Evolutionary conservation across 2,113 vertebrate genomes (phyloP), one percentile per base, ranked within the genome.

Genomic region (Etheostoma spectabile): DNA sequence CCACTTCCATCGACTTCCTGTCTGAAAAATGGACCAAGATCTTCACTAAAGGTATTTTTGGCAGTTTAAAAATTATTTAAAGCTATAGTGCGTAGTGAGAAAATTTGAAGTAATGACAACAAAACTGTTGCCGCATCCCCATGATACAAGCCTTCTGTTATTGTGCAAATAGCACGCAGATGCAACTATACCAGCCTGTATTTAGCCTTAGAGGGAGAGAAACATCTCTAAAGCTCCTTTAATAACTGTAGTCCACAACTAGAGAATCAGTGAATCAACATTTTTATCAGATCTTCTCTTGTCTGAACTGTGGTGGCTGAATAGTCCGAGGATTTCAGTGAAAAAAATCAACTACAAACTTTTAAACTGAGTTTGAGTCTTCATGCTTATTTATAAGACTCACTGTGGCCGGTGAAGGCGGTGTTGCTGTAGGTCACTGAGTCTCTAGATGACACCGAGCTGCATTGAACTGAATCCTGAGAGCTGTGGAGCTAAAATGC

Each of bases 341-440:
- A 61, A 33, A 19, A n/a, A 22, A 24, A 22, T 27, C 12, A 15
- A 61, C 8, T 18, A 8, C 14, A 21, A 15, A 33, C 57, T 11
- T 3, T 45, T 4, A 35, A 19, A 10, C 16, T 51, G 49, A 51
- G 49, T 0, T 55, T 22, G 21, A 3, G 42, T 5, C 3, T 22
- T 24, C 13, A 16, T 64, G 13, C 30, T 62, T 59, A 3, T 53
- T 21, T 16, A 6, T 22, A 14, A 52, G 69, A 93, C 94, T 94
- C 83, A 95, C 95, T 90, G 88, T 87, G 84, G 56, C 75, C 38
- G 55, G 77, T 74, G 89, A 93, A 77, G 59, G 89, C 27, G 2
- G 82, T 83, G 87, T 94, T 95, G 88, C 89, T 89, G 84, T 94
- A 93, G 64, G 89, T 93, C 75, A 75, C 79, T 0, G 83, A 89